phyloP scores from a whole-genome alignment of 2,113 vertebrate genomes.

The Actenoides lindsayi region DNA sequence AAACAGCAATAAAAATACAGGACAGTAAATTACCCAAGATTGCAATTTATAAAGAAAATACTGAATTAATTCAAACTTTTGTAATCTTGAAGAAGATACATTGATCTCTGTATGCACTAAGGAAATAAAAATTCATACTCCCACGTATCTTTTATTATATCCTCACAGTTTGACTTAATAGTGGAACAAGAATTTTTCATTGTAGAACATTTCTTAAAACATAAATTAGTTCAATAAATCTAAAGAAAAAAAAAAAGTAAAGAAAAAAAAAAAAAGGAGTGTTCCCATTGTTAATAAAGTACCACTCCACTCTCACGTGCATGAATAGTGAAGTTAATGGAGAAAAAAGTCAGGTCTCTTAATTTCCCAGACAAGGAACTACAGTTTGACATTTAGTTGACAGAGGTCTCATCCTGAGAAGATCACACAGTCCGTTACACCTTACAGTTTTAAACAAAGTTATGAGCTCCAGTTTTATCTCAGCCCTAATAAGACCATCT shows the following conservation, averaged over 20 bases:
- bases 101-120: background rate
- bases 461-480: background rate
- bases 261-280: background rate
- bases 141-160: background rate
- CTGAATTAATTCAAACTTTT: slow-evolving; percentile 9
- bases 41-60: slow-evolving; percentile 5
- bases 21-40: slow-evolving; percentile 29
- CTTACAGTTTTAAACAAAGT: background rate
- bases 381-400: slow-evolving; percentile 12
- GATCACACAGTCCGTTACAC: background rate
- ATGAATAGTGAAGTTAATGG: slow-evolving; percentile 5
- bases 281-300: background rate
- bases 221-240: slow-evolving; percentile 22
- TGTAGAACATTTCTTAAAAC: slow-evolving; percentile 13
- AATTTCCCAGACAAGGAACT: slow-evolving; percentile 19
- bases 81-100: slow-evolving; percentile 7
- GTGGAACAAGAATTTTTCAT: background rate
- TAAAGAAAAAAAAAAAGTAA: background rate
- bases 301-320: background rate
- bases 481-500: background rate
- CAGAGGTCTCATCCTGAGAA: background rate
- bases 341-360: slow-evolving; percentile 2
- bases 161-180: background rate
- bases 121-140: slow-evolving; percentile 14
- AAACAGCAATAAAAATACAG: background rate